phyloP scores from a whole-genome alignment of 2,113 vertebrate species.

The Tragelaphus scriptus region DNA sequence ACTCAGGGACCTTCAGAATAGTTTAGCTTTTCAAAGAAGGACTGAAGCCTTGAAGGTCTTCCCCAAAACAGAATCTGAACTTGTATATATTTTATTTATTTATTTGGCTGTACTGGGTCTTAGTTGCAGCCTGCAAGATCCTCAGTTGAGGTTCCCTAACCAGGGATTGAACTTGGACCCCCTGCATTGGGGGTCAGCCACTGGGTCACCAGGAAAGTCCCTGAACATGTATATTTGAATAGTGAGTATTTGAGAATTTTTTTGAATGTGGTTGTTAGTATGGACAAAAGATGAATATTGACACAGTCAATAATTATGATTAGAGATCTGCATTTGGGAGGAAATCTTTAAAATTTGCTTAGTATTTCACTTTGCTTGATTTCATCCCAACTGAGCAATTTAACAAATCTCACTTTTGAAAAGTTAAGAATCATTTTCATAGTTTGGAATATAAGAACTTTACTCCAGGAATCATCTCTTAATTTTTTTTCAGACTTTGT shows the following conservation, averaged over 20 bases:
- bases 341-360: conserved; percentile 5
- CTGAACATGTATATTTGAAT: not conserved
- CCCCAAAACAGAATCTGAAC: not conserved
- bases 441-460: not conserved
- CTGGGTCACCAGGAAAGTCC: not conserved
- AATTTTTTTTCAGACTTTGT: conserved; percentile 47
- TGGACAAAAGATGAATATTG: conserved; percentile 16
- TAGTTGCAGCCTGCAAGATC: not conserved
- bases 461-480: conserved; percentile 25
- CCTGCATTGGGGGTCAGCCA: not conserved
- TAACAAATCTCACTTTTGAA: conserved; percentile 11
- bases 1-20: not conserved
- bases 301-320: conserved; percentile 18
- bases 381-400: conserved; percentile 15
- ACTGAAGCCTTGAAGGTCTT: not conserved
- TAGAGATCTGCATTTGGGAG: conserved; percentile 25
- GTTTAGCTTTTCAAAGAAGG: not conserved
- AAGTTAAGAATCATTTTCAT: conserved; percentile 54
- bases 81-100: not conserved
- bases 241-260: not conserved
- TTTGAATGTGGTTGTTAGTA: not conserved
- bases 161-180: not conserved
- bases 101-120: not conserved
- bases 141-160: not conserved
- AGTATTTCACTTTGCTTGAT: conserved; percentile 40